A percentile compares a stretch with the other conserved stretches of the same genome.
Evolutionary conservation across 2,888 invertebrate genomes (phyloP).

Genomic region (Hololepta plana): DNA sequence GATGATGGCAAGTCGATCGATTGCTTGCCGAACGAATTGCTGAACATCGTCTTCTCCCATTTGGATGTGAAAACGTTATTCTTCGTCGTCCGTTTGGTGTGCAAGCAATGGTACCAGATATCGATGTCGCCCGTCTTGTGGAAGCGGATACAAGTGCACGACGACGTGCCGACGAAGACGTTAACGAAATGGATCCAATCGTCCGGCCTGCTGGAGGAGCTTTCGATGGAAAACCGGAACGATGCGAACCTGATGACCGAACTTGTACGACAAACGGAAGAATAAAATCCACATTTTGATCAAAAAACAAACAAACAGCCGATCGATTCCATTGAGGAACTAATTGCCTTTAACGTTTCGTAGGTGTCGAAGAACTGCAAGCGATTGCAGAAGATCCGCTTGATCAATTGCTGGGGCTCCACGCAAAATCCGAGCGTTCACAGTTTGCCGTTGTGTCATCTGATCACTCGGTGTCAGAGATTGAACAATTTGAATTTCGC

Average conservation of each 20-base stretch:
- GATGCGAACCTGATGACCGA: slow-evolving; percentile 9
- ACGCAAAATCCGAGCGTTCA: slow-evolving; percentile 7
- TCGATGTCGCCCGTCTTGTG: slow-evolving; percentile 9
- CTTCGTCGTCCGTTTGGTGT: slow-evolving; percentile 9
- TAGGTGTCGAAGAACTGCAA: slow-evolving; percentile 10
- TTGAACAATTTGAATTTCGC: slow-evolving; percentile 10
- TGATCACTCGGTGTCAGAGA: slow-evolving; percentile 9
- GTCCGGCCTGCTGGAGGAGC: slow-evolving; percentile 8
- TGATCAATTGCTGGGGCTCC: slow-evolving; percentile 11
- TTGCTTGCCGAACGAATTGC: too few species aligned
- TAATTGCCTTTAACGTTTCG: too few species aligned
- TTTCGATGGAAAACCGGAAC: slow-evolving; percentile 8
- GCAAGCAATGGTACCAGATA: slow-evolving; percentile 8
- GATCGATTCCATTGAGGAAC: background rate
- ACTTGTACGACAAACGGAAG: slow-evolving; percentile 6
- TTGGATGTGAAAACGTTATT: too few species aligned
- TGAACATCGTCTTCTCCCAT: too few species aligned
- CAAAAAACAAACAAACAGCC: background rate
- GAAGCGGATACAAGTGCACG: slow-evolving; percentile 8
- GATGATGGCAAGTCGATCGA: too few species aligned
- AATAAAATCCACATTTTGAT: too few species aligned
- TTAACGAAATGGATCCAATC: slow-evolving; percentile 10
- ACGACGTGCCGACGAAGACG: slow-evolving; percentile 7
- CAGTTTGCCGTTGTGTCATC: slow-evolving; percentile 9
- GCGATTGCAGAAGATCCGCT: slow-evolving; percentile 8